Conservation (phyloP, 2,113 vertebrate genomes). For the Paramisgurnus dabryanus region DNA sequence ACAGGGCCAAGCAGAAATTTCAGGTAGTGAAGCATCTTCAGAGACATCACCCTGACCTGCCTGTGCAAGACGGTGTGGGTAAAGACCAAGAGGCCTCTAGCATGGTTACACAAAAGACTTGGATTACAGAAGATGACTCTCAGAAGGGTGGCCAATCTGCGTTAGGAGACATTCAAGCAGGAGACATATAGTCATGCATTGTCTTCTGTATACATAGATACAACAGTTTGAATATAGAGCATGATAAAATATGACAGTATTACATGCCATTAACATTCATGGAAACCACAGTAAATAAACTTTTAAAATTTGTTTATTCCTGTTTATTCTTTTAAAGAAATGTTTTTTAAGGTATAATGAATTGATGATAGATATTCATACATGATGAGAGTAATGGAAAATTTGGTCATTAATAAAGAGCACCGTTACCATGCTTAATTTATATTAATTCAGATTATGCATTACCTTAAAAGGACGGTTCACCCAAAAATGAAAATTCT, state of each 20-base stretch:
- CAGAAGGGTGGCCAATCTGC: not conserved
- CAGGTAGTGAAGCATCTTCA: conserved; percentile 90
- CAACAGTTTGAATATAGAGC: too few species aligned
- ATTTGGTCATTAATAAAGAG: not conserved
- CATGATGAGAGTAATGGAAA: not conserved
- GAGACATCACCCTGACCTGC: conserved; percentile 81
- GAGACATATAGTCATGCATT: not conserved
- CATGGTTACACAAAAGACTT: conserved; percentile 78
- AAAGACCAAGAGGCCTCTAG: conserved; percentile 77
- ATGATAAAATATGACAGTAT: not conserved
- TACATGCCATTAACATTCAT: not conserved
- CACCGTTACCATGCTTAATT: not conserved
- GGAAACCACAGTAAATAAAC: not conserved
- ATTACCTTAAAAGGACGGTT: not conserved
- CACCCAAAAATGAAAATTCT: too few species aligned
- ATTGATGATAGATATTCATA: not conserved
- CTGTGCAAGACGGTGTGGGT: conserved; percentile 81
- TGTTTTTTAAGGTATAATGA: not conserved
- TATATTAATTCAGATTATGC: not conserved
- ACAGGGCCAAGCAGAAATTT: conserved; percentile 94
- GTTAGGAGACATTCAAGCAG: not conserved
- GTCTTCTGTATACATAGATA: not conserved
- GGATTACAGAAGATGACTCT: conserved; percentile 53
- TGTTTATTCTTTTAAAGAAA: not conserved
- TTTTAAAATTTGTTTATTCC: not conserved